phyloP scores from a whole-genome alignment of 1,140 invertebrate species.

The Magallana gigas region DNA sequence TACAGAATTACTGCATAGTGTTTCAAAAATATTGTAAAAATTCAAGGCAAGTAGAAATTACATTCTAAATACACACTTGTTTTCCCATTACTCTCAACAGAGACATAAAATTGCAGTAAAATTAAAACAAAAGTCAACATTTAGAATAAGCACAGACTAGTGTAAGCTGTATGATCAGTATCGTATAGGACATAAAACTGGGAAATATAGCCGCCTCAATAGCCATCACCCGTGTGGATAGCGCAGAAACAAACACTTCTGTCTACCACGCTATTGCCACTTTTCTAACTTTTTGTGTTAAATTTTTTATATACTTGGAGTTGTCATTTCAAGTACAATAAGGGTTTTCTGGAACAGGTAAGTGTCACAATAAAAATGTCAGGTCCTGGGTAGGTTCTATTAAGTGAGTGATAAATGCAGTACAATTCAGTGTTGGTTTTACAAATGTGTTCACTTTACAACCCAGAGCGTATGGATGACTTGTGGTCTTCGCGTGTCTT shows the following conservation, averaged over 20 bases:
- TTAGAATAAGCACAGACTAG: neutral
- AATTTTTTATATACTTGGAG: neutral
- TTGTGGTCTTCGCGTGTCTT: conserved; percentile 5
- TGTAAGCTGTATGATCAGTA: neutral
- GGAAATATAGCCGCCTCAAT: neutral
- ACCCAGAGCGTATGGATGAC: neutral
- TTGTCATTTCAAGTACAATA: neutral
- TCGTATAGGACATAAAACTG: conserved; percentile 5
- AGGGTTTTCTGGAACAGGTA: neutral
- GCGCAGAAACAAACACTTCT: neutral
- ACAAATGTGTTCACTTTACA: neutral
- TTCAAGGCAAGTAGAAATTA: too few species aligned
- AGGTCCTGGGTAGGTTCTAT: neutral
- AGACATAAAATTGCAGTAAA: conserved; percentile 13
- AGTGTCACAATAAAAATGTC: conserved; percentile 1
- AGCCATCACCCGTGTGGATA: neutral
- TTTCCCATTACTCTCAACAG: neutral
- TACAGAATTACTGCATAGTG: too few species aligned
- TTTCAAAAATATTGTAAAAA: too few species aligned
- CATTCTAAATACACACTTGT: too few species aligned
- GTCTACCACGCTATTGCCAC: neutral
- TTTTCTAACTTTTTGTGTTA: conserved; percentile 5
- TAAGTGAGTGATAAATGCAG: neutral
- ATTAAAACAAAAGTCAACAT: neutral
- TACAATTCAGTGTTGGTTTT: neutral